A percentile compares a stretch with the other conserved stretches of the same genome.
Evolutionary conservation across 2,113 vertebrate genomes (phyloP).

Genomic region (Pithys albifrons): DNA sequence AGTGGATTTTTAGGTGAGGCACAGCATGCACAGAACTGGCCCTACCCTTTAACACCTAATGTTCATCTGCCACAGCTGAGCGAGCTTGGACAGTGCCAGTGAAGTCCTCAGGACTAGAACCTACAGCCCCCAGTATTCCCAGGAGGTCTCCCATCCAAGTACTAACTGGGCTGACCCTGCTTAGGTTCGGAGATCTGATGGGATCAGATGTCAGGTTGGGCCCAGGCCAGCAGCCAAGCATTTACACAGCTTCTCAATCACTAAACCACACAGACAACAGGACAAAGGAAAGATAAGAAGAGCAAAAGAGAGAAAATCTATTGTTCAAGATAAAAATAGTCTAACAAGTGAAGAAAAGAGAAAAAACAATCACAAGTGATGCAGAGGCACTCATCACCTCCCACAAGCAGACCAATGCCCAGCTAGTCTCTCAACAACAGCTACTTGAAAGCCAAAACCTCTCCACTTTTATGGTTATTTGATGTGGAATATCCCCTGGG

Average conservation of each 20-base stretch:
- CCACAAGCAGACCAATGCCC: not conserved
- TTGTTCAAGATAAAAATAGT: not conserved
- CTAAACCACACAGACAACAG: not conserved
- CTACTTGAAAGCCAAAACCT: not conserved
- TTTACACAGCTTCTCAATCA: not conserved
- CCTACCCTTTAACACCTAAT: too few species aligned
- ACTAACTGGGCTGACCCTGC: too few species aligned
- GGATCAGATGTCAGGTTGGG: not conserved
- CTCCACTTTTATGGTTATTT: not conserved
- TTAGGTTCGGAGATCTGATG: too few species aligned
- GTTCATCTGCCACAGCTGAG: too few species aligned
- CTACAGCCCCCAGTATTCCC: too few species aligned
- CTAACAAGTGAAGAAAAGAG: not conserved
- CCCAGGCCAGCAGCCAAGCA: not conserved
- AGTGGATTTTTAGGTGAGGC: too few species aligned
- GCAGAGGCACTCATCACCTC: not conserved
- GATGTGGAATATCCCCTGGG: not conserved
- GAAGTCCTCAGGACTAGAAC: too few species aligned
- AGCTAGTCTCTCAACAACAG: not conserved
- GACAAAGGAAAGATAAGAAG: not conserved
- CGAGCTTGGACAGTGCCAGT: too few species aligned
- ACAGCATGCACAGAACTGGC: too few species aligned
- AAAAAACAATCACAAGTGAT: not conserved
- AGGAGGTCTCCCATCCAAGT: too few species aligned
- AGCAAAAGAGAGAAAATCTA: not conserved